Conservation (phyloP, 2,888 invertebrate genomes). For the Parnassius orleans region DNA sequence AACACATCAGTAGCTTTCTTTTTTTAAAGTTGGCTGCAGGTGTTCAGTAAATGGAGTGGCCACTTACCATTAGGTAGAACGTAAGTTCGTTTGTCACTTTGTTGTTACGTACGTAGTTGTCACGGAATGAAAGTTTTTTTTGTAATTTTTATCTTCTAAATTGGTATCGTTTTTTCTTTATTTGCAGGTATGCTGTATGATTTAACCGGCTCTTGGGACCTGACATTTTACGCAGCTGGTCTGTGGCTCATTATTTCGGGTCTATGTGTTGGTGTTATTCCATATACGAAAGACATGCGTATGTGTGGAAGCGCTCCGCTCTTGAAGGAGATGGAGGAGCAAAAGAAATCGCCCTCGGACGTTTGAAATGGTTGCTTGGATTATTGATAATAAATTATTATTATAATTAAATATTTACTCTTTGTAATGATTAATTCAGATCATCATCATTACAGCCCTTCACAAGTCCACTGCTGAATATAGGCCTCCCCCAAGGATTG, state of each 20-base stretch:
- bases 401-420: not conserved
- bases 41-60: no score
- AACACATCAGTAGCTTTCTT: no score
- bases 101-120: no score
- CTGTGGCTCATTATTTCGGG: conserved; percentile 63
- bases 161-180: not conserved
- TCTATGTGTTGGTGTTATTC: conserved; percentile 57
- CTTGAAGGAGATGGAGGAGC: conserved; percentile 52
- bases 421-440: no score
- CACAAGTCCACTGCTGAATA: no score
- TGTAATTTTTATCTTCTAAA: no score
- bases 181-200: conserved; percentile 64
- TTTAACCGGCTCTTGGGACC: conserved; percentile 58
- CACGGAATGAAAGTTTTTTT: no score
- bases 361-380: conserved; percentile 27
- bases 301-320: conserved; percentile 60
- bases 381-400: not conserved
- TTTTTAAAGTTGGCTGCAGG: no score
- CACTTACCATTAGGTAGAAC: no score
- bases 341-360: conserved; percentile 29
- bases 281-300: conserved; percentile 57
- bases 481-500: no score
- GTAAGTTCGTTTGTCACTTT: no score
- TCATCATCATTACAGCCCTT: no score
- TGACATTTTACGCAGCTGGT: conserved; percentile 68